These are phyloP conservation scores for Thamnophis sirtalis DNA, from an alignment of 2,113 vertebrate species.

Conservation along the genomic window DNA sequence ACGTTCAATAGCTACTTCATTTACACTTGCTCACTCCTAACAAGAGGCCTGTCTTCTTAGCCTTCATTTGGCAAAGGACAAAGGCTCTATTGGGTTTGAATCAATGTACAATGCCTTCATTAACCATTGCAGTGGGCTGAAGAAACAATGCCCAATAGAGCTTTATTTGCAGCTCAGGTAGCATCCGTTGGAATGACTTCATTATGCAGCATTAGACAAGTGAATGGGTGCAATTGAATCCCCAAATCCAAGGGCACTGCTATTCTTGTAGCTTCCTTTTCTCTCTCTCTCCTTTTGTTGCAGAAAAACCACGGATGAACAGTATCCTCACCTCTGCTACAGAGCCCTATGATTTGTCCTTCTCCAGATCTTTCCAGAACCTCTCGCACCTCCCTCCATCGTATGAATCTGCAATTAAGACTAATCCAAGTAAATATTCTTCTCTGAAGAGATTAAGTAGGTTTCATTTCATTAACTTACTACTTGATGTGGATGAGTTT, in stretches of 20 bases:
- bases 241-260: background rate
- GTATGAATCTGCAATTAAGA: constrained; percentile 93
- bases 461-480: constrained; percentile 63
- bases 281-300: constrained; percentile 33
- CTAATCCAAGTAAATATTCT: constrained; percentile 93
- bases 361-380: constrained; percentile 98
- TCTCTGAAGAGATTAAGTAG: constrained; percentile 98
- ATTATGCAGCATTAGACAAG: background rate
- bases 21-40: background rate
- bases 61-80: background rate
- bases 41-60: background rate
- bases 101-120: background rate
- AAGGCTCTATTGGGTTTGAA: accelerated
- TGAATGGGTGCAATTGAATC: background rate
- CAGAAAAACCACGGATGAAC: constrained; percentile 93
- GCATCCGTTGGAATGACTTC: background rate
- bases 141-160: background rate
- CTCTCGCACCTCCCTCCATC: constrained; percentile 95
- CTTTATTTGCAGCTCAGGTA: accelerated
- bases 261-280: background rate
- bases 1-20: background rate
- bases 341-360: constrained; percentile 95
- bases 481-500: background rate
- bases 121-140: background rate
- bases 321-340: constrained; percentile 96